These are phyloP conservation scores for Athalia rosae DNA, from an alignment of 2,888 invertebrate species.

Conservation along the genomic window DNA sequence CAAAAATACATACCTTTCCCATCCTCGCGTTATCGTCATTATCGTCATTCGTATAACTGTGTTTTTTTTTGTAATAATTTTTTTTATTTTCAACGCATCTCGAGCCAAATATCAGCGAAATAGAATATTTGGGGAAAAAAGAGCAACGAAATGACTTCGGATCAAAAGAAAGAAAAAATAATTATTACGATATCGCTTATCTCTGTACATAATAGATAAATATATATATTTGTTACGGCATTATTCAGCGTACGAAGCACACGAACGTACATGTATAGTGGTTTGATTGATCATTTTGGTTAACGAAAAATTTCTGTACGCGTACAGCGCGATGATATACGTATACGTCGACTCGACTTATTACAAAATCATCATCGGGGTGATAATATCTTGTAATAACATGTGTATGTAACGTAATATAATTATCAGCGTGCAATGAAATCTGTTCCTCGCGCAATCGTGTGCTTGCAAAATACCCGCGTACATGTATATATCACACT, in stretches of 20 bases:
- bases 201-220: not conserved
- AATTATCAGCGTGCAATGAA: not conserved
- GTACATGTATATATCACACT: not conserved
- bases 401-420: not conserved
- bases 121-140: no score
- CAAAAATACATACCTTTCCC: no score
- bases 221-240: not conserved
- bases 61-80: no score
- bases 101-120: no score
- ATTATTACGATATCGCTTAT: not conserved
- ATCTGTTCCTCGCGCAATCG: slow-evolving; percentile 26
- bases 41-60: no score
- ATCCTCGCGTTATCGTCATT: no score
- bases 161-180: no score
- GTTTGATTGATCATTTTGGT: not conserved
- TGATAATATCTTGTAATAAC: slow-evolving; percentile 5
- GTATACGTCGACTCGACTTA: not conserved
- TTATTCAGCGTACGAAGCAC: not conserved
- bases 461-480: slow-evolving; percentile 13
- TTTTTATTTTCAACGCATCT: no score
- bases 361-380: slow-evolving; percentile 9
- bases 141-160: no score
- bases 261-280: not conserved
- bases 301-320: not conserved
- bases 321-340: not conserved